These are phyloP conservation scores for Temnothorax curvispinosus DNA, from an alignment of 1,140 invertebrate genomes.

Conservation along the genomic window DNA sequence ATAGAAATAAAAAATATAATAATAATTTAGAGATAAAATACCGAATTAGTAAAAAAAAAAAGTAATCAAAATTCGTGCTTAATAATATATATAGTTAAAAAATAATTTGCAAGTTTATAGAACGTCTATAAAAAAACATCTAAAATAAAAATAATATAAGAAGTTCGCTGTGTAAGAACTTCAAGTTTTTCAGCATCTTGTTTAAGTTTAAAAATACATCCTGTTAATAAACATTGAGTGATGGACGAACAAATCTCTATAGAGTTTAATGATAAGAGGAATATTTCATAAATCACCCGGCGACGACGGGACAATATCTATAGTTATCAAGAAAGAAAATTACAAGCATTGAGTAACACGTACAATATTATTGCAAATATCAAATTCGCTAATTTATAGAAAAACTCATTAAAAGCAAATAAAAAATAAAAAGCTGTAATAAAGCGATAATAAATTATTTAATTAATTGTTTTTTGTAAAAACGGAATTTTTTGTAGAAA, in stretches of 20 bases:
- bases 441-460: neutral
- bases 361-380: constrained; percentile 18
- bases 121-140: no score
- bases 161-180: neutral
- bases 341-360: no score
- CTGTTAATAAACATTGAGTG: constrained; percentile 16
- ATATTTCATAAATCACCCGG: neutral
- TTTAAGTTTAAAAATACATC: neutral
- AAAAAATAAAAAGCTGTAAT: neutral
- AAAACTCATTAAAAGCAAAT: neutral
- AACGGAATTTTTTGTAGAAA: no score
- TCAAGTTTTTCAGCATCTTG: neutral
- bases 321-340: neutral
- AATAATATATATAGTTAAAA: neutral
- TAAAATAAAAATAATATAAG: no score
- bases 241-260: neutral
- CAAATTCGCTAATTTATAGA: neutral
- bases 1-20: neutral
- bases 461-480: neutral
- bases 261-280: neutral
- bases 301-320: neutral
- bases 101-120: neutral
- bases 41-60: neutral
- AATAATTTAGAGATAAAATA: neutral
- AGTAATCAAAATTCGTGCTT: neutral